These are phyloP conservation scores for Mystacornis crossleyi DNA, from an alignment of 2,113 vertebrate genomes.

Conservation along the genomic window DNA sequence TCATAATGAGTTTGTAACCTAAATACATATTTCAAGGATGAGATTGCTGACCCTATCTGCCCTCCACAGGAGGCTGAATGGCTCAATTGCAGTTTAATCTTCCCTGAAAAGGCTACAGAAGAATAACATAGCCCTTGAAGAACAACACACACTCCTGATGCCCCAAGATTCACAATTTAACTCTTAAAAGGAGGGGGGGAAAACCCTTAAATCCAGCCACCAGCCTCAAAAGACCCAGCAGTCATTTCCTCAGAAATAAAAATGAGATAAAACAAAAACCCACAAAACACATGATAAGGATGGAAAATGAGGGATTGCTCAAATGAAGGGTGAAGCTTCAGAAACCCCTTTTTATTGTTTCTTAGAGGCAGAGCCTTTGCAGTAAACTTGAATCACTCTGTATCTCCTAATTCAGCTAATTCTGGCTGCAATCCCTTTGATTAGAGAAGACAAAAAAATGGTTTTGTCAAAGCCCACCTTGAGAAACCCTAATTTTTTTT, in stretches of 20 bases:
- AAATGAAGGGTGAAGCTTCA: not conserved
- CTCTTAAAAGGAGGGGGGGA: not conserved
- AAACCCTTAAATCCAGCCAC: not conserved
- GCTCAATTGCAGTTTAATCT: slow-evolving; percentile 37
- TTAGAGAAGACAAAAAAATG: not conserved
- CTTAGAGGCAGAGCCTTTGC: not conserved
- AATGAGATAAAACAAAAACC: not conserved
- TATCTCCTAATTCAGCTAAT: not conserved
- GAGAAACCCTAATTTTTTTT: not conserved
- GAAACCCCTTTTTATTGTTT: not conserved
- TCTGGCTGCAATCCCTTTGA: not conserved
- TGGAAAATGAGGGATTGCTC: not conserved
- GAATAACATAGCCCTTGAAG: slow-evolving; percentile 6
- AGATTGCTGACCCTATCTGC: slow-evolving; percentile 10
- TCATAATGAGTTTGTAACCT: slow-evolving; percentile 52
- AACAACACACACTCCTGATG: not conserved
- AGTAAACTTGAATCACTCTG: not conserved
- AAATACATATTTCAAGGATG: slow-evolving; percentile 57
- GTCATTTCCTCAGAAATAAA: not conserved
- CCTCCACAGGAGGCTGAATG: slow-evolving; percentile 12
- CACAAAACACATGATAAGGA: not conserved
- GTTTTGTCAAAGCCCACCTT: not conserved
- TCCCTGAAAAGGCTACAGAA: not conserved
- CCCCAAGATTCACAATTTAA: slow-evolving; percentile 8
- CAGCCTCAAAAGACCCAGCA: not conserved